Base-by-base conservation (phyloP, 2,113 vertebrate genomes). In the Apeltes quadracus region DNA sequence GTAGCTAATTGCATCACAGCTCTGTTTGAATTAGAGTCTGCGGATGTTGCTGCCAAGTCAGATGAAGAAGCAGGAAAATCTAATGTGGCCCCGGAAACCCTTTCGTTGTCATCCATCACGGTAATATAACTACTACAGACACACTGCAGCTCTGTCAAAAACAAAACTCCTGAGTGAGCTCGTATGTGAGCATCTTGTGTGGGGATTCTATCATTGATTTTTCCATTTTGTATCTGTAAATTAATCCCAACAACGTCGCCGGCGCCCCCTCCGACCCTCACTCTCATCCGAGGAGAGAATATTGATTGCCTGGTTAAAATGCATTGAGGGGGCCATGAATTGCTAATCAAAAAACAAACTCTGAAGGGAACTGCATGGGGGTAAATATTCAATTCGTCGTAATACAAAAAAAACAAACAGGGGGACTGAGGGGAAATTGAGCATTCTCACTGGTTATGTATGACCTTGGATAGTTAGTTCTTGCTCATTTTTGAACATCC, bases 31-130 rank as follows among this genome's bases (percentile, higher is more conserved):
- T 77, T 61, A 78, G 73, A 82, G 66, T 63, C 56, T 68, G 20
- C n/a, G 59, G 80, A 82, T 74, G 83, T 55, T 66, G 72, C 69
- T 61, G 69, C 70, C 54, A 38, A 46, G 63, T 71, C 41, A 64
- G 69, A 69, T 79, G 71, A 72, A 36, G 20, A 18, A 68, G 66
- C 65, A n/a, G 68, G 81, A 63, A 84, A 90, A 89, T 90, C 84
- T 83, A 88, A 88, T 91, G 85, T 87, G 83, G 82, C 82, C 85
- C 87, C 78, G 79, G 86, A 83, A 81, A 80, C 76, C 27, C 64
- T 75, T 53, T 76, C 29, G 73, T 61, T 72, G 51, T 69, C 79
- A 88, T 91, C 74, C 70, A 87, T 89, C 86, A 89, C 64, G 27
- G 53, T 77, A 67, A 84, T 36, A 27, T 12, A 87, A 75, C 71